These are phyloP conservation scores for Leptinotarsa peninsularis DNA, from an alignment of 2,888 invertebrate species.

Conservation along the genomic window DNA sequence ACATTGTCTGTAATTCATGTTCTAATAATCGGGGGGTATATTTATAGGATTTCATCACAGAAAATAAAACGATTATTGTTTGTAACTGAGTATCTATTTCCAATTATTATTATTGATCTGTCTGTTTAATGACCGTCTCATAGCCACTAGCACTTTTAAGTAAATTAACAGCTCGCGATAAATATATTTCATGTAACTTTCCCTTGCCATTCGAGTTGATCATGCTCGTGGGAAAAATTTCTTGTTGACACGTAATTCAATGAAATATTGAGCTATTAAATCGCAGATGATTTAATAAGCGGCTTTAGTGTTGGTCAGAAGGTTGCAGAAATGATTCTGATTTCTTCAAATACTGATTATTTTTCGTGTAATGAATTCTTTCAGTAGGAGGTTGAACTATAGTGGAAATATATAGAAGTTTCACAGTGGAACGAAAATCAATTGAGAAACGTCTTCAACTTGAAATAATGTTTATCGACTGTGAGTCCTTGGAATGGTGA, in stretches of 20 bases:
- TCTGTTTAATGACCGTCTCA: constrained; percentile 7
- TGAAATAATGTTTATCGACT: no score
- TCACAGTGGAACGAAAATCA: no score
- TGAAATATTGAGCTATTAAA: neutral
- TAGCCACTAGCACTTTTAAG: neutral
- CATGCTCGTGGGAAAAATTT: constrained; percentile 7
- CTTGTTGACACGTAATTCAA: neutral
- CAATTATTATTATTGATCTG: neutral
- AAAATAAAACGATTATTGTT: neutral
- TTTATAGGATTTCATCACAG: neutral
- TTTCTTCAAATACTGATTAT: no score
- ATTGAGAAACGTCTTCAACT: no score
- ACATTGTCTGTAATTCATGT: neutral
- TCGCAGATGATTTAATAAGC: neutral
- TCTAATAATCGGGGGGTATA: neutral
- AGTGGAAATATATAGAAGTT: no score
- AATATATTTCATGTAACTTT: neutral
- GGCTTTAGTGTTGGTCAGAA: neutral
- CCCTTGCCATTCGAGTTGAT: neutral
- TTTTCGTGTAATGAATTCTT: no score
- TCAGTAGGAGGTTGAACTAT: no score
- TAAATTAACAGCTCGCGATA: neutral
- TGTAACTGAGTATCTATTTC: neutral
- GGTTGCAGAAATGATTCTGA: neutral
- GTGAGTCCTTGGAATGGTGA: no score